A percentile compares a stretch with the other conserved stretches of the same genome.
phyloP scores from a whole-genome alignment of 2,888 invertebrate species.

The Rotaria magnacalcarata region DNA sequence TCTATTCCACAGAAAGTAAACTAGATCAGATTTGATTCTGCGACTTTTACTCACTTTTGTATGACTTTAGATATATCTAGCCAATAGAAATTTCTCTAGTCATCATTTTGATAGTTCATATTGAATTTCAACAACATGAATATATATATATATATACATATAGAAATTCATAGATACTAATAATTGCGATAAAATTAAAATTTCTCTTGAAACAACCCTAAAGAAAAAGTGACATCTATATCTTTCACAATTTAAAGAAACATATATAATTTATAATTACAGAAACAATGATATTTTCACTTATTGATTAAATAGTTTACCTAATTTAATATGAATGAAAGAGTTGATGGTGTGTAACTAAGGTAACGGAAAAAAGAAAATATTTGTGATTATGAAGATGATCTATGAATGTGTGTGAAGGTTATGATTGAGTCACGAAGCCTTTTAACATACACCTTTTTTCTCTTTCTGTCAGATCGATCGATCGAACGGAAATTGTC shows the following conservation, averaged over 20 bases:
- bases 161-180: no score
- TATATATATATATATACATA: no score
- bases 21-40: no score
- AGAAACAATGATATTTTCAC: no score
- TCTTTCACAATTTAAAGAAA: neutral
- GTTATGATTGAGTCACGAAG: neutral
- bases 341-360: neutral
- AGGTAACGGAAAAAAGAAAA: neutral
- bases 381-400: neutral
- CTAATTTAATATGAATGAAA: neutral
- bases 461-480: neutral
- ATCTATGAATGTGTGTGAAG: neutral
- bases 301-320: no score
- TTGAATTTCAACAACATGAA: no score
- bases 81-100: neutral
- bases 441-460: neutral
- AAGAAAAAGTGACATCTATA: neutral
- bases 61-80: no score
- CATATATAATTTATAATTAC: no score
- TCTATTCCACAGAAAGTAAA: neutral
- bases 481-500: slow-evolving; percentile 6
- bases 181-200: no score
- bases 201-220: neutral
- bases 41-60: no score
- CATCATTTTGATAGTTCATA: no score